These are phyloP conservation scores for Hybos culiciformis DNA, from an alignment of 2,888 invertebrate species.

Conservation along the genomic window DNA sequence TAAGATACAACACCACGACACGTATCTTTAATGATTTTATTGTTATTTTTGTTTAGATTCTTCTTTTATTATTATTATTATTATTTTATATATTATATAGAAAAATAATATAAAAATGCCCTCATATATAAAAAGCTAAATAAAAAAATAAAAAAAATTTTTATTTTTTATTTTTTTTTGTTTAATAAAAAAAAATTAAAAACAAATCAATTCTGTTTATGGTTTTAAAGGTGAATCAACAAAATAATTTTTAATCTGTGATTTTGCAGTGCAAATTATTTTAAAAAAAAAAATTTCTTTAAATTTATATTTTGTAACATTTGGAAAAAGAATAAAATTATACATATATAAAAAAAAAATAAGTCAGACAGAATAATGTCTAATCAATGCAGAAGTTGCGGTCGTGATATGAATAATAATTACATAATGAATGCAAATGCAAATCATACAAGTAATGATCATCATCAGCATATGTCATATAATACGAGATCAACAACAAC, in stretches of 20 bases:
- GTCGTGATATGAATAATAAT: conserved; percentile 37
- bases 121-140: no score
- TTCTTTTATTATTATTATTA: no score
- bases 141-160: no score
- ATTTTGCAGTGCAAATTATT: not conserved
- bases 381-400: conserved; percentile 36
- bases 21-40: no score
- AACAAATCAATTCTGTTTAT: conserved; percentile 3
- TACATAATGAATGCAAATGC: conserved; percentile 34
- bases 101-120: no score
- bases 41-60: no score
- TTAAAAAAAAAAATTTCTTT: not conserved
- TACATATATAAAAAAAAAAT: not conserved
- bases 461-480: conserved; percentile 13
- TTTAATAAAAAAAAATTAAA: no score
- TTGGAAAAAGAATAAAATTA: not conserved
- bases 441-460: conserved; percentile 27
- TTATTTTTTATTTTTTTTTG: no score
- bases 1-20: no score
- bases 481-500: conserved; percentile 9
- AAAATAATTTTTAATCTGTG: no score
- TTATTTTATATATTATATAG: no score
- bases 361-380: conserved; percentile 25
- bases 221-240: not conserved
- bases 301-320: not conserved